Evolutionary conservation across 1,140 invertebrate species (phyloP), one percentile per base, ranked within the genome.

Genomic region (Trichomalopsis sarcophagae): DNA sequence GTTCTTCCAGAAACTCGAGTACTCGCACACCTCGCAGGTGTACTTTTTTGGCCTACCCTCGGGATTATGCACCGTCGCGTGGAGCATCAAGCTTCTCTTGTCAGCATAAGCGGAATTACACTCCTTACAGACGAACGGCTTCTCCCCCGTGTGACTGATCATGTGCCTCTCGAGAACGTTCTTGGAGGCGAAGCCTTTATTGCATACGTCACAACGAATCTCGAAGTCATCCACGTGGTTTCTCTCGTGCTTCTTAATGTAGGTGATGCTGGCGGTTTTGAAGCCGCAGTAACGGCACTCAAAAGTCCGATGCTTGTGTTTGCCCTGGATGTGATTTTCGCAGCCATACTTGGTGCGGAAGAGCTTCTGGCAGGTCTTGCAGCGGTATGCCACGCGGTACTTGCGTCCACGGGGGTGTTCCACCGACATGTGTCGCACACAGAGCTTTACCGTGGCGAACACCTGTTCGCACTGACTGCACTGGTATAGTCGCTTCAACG

Each of bases 91-190:
- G 82, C 91, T 92, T 0, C 90, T 86, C 0, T 90, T 88, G 27
- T 91, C 91, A 2, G 91, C 90, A 21, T 92, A 92, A 0, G 89
- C 30, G 0, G 87, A 96, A n/a, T 93, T 93, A 90, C 97, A 97
- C 11, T 96, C 92, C 69, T 89, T 95, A 94, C 97, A 97, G 55
- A 95, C 93, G 89, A 96, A 97, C 17, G 96, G 95, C 91, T 96
- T 96, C 90, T 97, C 96, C 0, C 96, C 96, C 0, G 94, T 94
- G 80, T 94, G 93, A 0, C 91, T 93, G 1, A 91, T 83, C 85
- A 92, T 27, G 69, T 92, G 92, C 9, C 92, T 85, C 14, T 91
- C 90, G 6, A 92, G 47, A 0, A 90, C 89, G n/a, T 91, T 89
- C 80, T 90, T 91, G 0, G 89, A 91, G 33, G 91, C 91, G 74